Evolutionary conservation across 2,113 vertebrate genomes (phyloP), one percentile per base, ranked within the genome.

Genomic region (Neodon shergylaensis): DNA sequence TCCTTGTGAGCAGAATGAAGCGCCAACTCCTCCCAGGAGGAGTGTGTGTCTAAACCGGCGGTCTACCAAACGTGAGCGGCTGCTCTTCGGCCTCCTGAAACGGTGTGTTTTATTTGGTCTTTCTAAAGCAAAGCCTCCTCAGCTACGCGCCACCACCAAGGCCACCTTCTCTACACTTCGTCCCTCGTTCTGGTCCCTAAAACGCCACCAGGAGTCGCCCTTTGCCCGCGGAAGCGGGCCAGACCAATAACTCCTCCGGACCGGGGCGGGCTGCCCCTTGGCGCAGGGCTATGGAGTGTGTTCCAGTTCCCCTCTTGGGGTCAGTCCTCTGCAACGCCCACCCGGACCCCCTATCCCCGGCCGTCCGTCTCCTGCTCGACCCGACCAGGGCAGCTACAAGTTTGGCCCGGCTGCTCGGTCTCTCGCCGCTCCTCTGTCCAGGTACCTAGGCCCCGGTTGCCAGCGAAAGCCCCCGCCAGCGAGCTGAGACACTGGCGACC

Each of bases 191-290:
- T 65, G 47, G 44, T 26, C 66, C 82, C 54, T 10, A 19, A 26
- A 84, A 3, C 0, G 85, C 96, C 97, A 94, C 96, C 93, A 95
- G 96, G 92, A 31, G 97, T 95, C 95, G 96, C 94, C 87, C 58
- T 66, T 61, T 16, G 92, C 94, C 95, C 79, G 61, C 88, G 49
- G 89, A 95, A 96, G 79, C 13, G 0, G 28, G 68, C 65, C 21
- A 74, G 47, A 58, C 85, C 13, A 4, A 19, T 7, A 68, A 74
- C 92, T 95, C 85, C 58, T n/a, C 19, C 0, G 90, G 94, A 7
- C 85, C 85, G 7, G 92, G 54, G 65, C 16, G 49, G 88, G 90
- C 81, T 68, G 76, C 70, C 95, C 77, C 87, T 74, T 39, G 33
- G 90, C 79, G 83, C 91, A 65, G 82, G 86, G 89, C 54, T 49